These are phyloP conservation scores for Oxytorus armatus DNA, from an alignment of 2,888 invertebrate species.

Conservation along the genomic window DNA sequence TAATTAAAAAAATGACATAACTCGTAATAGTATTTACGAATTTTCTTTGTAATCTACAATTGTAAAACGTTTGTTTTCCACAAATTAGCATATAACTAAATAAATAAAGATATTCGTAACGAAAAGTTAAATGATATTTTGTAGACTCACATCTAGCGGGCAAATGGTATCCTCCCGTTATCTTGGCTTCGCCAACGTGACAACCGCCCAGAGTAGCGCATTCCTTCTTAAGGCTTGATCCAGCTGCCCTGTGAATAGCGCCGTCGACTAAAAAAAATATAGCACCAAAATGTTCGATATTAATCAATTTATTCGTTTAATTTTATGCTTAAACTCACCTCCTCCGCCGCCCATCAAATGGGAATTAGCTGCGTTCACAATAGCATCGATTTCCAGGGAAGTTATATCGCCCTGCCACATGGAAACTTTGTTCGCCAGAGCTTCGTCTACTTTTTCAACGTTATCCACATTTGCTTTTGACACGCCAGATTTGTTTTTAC, in stretches of 20 bases:
- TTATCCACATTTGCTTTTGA: slow-evolving; percentile 71
- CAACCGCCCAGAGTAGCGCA: slow-evolving; percentile 91
- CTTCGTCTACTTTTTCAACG: slow-evolving; percentile 71
- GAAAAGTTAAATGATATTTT: not conserved
- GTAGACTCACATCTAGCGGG: slow-evolving; percentile 92
- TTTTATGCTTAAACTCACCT: slow-evolving; percentile 85
- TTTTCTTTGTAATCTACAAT: too few relatives aligned
- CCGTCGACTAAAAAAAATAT: slow-evolving; percentile 89
- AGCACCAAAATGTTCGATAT: too few relatives aligned
- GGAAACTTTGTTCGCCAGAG: slow-evolving; percentile 87
- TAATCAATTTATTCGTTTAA: too few relatives aligned
- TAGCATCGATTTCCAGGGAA: slow-evolving; percentile 92
- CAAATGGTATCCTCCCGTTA: slow-evolving; percentile 92
- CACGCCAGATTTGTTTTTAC: slow-evolving; percentile 81
- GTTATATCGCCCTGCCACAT: slow-evolving; percentile 94
- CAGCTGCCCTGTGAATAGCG: slow-evolving; percentile 94
- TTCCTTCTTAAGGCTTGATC: slow-evolving; percentile 88
- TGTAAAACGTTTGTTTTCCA: too few relatives aligned
- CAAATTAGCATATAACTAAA: not conserved
- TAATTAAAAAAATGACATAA: too few relatives aligned
- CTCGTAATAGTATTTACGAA: too few relatives aligned
- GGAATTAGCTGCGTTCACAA: slow-evolving; percentile 96
- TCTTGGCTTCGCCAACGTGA: slow-evolving; percentile 92
- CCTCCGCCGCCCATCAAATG: slow-evolving; percentile 92
- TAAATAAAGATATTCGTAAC: not conserved